Base-by-base conservation (phyloP, 2,113 vertebrate genomes). In the Strix uralensis region DNA sequence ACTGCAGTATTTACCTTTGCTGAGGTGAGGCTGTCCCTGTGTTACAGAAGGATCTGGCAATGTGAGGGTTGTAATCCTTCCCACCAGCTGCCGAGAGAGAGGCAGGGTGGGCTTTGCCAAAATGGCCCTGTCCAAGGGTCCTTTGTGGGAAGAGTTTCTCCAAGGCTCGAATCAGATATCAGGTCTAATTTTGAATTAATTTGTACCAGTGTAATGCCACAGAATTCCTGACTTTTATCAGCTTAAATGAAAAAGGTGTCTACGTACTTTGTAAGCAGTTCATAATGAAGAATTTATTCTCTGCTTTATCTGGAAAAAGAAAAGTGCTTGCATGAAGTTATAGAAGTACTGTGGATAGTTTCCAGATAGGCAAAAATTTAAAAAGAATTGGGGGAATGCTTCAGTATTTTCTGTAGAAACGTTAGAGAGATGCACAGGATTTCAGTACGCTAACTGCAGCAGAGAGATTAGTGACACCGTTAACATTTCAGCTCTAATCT, bases 21-120 rank as follows among this genome's bases (percentile, higher is more conserved):
- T 25, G 82, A 73, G 46, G 36, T 7, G 21, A 13, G 38, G 46
- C 20, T 82, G 27, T 3, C 5, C 11, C 34, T 27, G 61, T 74
- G 9, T 29, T 67, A 52, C 47, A 26, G 62, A 42, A 49, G n/a
- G 32, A 40, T 26, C 12, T 23, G 38, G 55, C 38, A 57, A 22
- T 2, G 15, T 0, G 55, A 55, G 38, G 25, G 34, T 32, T 27
- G 3, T 19, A 38, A 73, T 32, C 27, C 44, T 27, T 40, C 23
- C 29, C 58, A 46, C 9, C 40, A 15, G 63, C 14, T 18, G 36
- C 22, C 0, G 0, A n/a, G 69, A 46, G 69, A 46, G 36, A 71
- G 13, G 30, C 15, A 38, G 34, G 20, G 17, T 38, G 27, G 9
- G 22, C 19, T 93, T 44, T 11, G 26, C 34, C 2, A 0, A 0